These are phyloP conservation scores for Crax fasciolata DNA, from an alignment of 2,797 vertebrate species.

Conservation along the genomic window DNA sequence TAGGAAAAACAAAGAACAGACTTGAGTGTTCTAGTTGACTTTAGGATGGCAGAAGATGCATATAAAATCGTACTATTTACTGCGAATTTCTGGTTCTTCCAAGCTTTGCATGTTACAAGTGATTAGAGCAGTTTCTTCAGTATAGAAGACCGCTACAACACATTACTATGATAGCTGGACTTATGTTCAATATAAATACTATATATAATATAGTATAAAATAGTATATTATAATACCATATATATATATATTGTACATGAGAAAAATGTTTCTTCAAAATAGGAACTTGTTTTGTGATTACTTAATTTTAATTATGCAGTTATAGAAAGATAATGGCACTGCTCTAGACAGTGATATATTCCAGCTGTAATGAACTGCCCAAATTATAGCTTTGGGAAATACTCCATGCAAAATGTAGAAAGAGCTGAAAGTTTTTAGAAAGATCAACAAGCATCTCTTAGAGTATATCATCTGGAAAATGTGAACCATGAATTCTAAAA, in stretches of 20 bases:
- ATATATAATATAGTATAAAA: constrained; percentile 40
- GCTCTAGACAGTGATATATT: constrained; percentile 39
- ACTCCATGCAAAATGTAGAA: constrained; percentile 47
- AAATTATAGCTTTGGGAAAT: constrained; percentile 26
- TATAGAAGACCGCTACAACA: constrained; percentile 74
- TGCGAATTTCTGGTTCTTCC: constrained; percentile 80
- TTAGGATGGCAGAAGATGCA: constrained; percentile 57
- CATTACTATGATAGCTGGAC: constrained; percentile 76
- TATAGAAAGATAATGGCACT: constrained; percentile 62
- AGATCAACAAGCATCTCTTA: constrained; percentile 34
- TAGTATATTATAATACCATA: constrained; percentile 50
- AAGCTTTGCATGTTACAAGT: constrained; percentile 84
- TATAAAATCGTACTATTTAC: constrained; percentile 72
- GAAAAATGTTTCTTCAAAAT: constrained; percentile 76
- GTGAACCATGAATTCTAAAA: constrained; percentile 25
- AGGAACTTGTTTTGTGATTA: constrained; percentile 79
- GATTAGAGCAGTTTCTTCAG: constrained; percentile 76
- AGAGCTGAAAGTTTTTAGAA: constrained; percentile 50
- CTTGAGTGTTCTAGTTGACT: constrained; percentile 52
- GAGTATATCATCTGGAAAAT: constrained; percentile 35
- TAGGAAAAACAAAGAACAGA: constrained; percentile 56
- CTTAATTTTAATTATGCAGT: constrained; percentile 56
- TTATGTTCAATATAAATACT: constrained; percentile 57
- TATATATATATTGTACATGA: constrained; percentile 74
- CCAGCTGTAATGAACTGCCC: not conserved